Base-by-base conservation (phyloP, 2,888 invertebrate species). In the Thymelicus sylvestris region DNA sequence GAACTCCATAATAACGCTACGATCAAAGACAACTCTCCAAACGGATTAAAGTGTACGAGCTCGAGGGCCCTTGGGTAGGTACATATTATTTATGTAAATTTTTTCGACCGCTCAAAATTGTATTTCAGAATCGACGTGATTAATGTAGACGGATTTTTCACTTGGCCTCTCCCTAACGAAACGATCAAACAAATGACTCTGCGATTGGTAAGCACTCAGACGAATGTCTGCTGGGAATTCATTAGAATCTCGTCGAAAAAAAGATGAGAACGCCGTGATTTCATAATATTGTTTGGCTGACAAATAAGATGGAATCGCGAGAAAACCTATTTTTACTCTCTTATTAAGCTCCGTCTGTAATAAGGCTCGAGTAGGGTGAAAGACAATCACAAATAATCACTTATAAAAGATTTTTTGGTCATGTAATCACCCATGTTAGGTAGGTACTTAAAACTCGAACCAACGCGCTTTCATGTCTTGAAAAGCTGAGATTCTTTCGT, bases 71-170 rank as follows among this genome's bases (percentile, higher is more conserved):
- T 82, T 80, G 91, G 84, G 91, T 87, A 90, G 84, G 91, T 87
- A 90, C 90, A 92, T 89, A 92, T 92, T 92, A 92, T 89, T 90
- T 91, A 92, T 92, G 91, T 91, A 89, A 92, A 91, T 92, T 88
- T 86, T 87, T 89, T 89, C 86, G 87, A 86, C 88, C 86, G 84
- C 83, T 87, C 86, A 84, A 87, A 90, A 91, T 92, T 88, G 86
- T 91, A 87, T 91, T 92, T 91, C 88, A 89, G 89, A 83, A 87
- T 88, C 85, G 83, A 87, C 84, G 83, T 92, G 92, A 93, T 92
- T 90, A 90, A 92, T 92, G 86, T 85, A 82, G 88, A 89, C 86
- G 85, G 88, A 91, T 89, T 92, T 92, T 91, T 92, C 88, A 89
- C 86, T 90, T 84, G 83, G 85, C 82, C 84, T 89, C 86, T 81